phyloP scores from a whole-genome alignment of 35 echinoderm and acorn worm genomes.

The Strongylocentrotus purpuratus region DNA sequence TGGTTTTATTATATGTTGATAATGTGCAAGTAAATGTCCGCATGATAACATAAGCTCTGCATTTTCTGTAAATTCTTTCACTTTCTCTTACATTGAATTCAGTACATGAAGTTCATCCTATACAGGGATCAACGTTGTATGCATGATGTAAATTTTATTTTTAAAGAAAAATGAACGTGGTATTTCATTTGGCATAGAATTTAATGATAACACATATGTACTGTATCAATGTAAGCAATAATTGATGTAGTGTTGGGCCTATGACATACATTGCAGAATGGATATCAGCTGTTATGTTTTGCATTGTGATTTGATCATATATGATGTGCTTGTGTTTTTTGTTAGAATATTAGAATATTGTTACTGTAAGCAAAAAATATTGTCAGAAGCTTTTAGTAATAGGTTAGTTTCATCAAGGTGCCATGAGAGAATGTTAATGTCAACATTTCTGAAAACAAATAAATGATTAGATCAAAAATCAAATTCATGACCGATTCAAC shows the following conservation, averaged over 20 bases:
- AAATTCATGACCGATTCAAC: neutral
- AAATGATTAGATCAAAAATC: neutral
- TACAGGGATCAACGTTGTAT: neutral
- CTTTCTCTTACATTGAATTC: neutral
- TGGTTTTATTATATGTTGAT: too few species aligned
- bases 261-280: neutral
- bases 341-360: neutral
- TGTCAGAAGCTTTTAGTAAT: neutral
- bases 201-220: neutral
- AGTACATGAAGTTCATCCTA: neutral
- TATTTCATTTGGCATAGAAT: neutral
- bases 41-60: neutral
- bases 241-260: neutral
- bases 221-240: neutral
- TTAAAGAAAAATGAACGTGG: neutral
- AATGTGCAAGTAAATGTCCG: neutral
- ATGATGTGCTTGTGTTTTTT: neutral
- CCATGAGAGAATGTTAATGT: neutral
- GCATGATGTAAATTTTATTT: neutral
- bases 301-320: neutral
- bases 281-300: neutral
- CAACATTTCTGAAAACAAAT: neutral
- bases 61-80: neutral
- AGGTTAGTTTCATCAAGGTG: neutral
- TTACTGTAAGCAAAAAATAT: too few species aligned